phyloP scores from a whole-genome alignment of 2,888 invertebrate species.

The Drosophila picticornis region DNA sequence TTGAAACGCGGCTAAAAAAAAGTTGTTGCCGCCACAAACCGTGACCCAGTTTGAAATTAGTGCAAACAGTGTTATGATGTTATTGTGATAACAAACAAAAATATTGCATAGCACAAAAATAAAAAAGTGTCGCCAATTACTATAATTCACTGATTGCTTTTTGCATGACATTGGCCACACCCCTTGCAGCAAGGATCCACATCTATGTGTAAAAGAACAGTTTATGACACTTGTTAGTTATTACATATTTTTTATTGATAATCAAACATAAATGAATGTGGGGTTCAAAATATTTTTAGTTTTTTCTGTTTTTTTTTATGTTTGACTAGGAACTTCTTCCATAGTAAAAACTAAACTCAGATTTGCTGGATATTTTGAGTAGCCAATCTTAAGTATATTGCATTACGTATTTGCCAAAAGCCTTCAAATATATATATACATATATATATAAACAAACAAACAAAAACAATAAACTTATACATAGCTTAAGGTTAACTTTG shows the following conservation, averaged over 20 bases:
- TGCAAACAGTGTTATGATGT: constrained; percentile 3
- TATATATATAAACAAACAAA: constrained; percentile 15
- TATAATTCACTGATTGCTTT: constrained; percentile 1
- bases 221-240: constrained; percentile 7
- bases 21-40: neutral
- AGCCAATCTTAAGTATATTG: neutral
- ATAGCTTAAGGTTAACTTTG: constrained; percentile 75
- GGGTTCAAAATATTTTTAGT: neutral
- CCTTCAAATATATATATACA: constrained; percentile 48
- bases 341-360: constrained; percentile 4
- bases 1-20: constrained; percentile 42
- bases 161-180: constrained; percentile 25
- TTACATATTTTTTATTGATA: neutral
- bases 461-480: constrained; percentile 56
- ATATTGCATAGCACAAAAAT: neutral
- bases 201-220: neutral
- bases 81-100: neutral
- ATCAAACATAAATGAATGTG: neutral
- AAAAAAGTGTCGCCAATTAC: neutral
- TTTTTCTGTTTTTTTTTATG: neutral
- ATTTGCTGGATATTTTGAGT: neutral
- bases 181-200: constrained; percentile 12
- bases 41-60: constrained; percentile 21
- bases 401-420: constrained; percentile 21
- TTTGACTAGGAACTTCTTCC: constrained; percentile 16